Evolutionary conservation across 1,140 invertebrate species (phyloP), one percentile per base, ranked within the genome.

Genomic region (Caenorhabditis brenneri): DNA sequence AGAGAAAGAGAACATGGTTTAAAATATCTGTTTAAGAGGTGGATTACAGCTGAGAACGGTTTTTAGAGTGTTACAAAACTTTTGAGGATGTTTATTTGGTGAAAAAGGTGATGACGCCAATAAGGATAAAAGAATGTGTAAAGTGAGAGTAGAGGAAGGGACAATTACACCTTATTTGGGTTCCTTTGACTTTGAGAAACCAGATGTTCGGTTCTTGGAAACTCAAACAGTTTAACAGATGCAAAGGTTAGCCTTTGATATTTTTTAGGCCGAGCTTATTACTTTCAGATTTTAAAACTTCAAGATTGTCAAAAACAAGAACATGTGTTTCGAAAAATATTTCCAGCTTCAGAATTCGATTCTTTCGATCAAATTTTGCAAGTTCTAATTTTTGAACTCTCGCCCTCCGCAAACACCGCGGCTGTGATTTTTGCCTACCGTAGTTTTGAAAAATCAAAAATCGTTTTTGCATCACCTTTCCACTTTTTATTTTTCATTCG

Each of bases 21-120:
- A 27, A 58, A 19, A 29, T 12, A 65, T 65, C 33, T 65, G 29
- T 65, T 36, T 65, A 7, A 42, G 58, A 65, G 33, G n/a, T 22
- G 36, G 22, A 74, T 74, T 74, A 74, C 65, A 74, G 65, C 65
- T 74, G 65, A 74, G 36, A 24, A 29, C 58, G 58, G 33, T 74
- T 42, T 42, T 74, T 42, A 3, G n/a, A n/a, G 36, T 74, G 65
- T 74, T 74, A 74, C 65, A 74, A 42, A 24, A 9, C 7, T 33
- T 5, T 33, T 65, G 58, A 65, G 29, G 22, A 74, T 74, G 65
- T 42, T 74, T 74, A 27, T 42, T 74, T 74, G 31, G 36, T 74
- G 22, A 42, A 74, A 29, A 74, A 74, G 10, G n/a, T 33, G 33
- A 65, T 65, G 58, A 65, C 29, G 29, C 31, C 58, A 39, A 10